Conservation (phyloP, 2,888 invertebrate genomes). For the Teleogryllus oceanicus region DNA sequence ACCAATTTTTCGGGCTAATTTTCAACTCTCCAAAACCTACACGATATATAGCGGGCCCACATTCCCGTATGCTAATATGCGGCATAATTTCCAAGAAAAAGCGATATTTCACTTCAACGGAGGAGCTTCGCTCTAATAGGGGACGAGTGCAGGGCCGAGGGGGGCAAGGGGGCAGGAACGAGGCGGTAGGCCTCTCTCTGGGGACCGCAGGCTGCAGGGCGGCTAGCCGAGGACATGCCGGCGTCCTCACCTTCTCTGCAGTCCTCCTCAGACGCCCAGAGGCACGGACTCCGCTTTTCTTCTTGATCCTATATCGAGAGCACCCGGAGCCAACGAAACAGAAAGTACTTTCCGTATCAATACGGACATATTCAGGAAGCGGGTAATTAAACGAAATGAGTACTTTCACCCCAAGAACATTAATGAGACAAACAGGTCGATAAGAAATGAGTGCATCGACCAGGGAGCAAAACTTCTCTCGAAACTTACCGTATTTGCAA, state of each 20-base stretch:
- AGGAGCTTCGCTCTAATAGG: neutral
- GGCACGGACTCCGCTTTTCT: too few relatives aligned
- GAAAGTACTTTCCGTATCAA: neutral
- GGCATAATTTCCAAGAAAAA: conserved; percentile 7
- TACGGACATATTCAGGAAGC: neutral
- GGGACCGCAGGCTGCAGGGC: too few relatives aligned
- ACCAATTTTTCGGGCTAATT: conserved; percentile 9
- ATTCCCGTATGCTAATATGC: conserved; percentile 18
- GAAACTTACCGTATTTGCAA: neutral
- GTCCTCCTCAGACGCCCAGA: too few relatives aligned
- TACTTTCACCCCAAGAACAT: neutral
- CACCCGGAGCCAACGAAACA: too few relatives aligned
- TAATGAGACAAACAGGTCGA: neutral
- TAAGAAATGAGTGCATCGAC: conserved; percentile 12
- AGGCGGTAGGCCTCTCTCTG: too few relatives aligned
- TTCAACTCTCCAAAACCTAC: conserved; percentile 18
- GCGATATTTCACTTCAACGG: neutral
- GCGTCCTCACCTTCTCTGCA: too few relatives aligned
- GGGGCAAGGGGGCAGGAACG: too few relatives aligned
- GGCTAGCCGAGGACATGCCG: too few relatives aligned
- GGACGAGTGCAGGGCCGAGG: neutral
- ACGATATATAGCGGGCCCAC: conserved; percentile 8
- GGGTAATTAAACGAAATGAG: neutral
- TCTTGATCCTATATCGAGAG: too few relatives aligned
- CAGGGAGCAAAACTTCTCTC: neutral